phyloP scores from a whole-genome alignment of 2,113 vertebrate genomes.

The Onychostruthus taczanowskii region DNA sequence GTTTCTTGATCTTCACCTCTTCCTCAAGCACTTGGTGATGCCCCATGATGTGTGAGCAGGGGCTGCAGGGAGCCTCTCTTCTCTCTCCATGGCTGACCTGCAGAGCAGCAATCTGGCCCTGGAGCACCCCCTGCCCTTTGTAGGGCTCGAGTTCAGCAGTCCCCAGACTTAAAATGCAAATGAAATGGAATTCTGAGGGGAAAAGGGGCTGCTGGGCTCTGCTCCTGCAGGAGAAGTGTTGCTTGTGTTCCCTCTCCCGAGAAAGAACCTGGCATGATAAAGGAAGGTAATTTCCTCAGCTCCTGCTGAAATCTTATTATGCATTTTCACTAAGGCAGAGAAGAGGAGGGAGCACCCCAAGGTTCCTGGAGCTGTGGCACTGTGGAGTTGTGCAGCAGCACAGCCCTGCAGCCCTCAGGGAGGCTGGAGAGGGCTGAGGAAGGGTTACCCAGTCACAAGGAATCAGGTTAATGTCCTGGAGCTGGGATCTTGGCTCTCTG shows the following conservation, averaged over 20 bases:
- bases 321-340: neutral
- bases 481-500: neutral
- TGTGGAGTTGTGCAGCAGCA: neutral
- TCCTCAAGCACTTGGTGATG: neutral
- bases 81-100: neutral
- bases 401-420: neutral
- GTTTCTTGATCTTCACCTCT: neutral
- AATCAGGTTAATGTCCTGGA: neutral
- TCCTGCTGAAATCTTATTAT: neutral
- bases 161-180: neutral
- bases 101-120: neutral
- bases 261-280: neutral
- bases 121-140: neutral
- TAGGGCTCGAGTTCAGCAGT: neutral
- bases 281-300: neutral
- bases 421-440: neutral
- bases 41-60: neutral
- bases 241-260: neutral
- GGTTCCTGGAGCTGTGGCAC: neutral
- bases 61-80: neutral
- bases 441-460: neutral
- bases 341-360: neutral
- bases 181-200: neutral
- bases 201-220: neutral
- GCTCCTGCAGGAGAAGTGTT: neutral